These are phyloP conservation scores for Eulithis testata DNA, from an alignment of 2,888 invertebrate genomes.

Conservation along the genomic window DNA sequence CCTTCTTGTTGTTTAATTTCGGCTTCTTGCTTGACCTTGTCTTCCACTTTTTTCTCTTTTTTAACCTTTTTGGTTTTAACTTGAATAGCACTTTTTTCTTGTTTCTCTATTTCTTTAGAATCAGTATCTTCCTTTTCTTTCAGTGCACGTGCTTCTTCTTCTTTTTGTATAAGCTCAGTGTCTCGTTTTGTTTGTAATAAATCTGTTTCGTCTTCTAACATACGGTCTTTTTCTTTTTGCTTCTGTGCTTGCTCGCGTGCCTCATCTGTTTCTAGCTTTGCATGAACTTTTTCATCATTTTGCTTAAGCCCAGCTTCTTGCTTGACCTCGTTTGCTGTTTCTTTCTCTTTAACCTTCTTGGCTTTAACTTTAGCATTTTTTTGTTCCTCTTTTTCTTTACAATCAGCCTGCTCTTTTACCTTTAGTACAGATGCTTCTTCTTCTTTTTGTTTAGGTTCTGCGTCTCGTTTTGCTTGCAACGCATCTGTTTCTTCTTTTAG, in stretches of 20 bases:
- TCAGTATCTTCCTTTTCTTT: constrained; percentile 24
- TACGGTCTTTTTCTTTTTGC: neutral
- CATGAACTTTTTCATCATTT: neutral
- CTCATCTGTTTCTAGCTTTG: no score
- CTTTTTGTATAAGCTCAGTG: constrained; percentile 7
- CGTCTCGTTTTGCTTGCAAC: neutral
- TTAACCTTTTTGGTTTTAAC: constrained; percentile 13
- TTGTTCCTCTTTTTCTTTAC: constrained; percentile 24
- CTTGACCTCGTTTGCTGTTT: constrained; percentile 13
- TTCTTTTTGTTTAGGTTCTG: constrained; percentile 1
- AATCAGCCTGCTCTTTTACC: neutral
- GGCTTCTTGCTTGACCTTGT: neutral
- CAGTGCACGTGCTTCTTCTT: constrained; percentile 13
- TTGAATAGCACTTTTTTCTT: neutral
- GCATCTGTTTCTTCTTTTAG: constrained; percentile 1
- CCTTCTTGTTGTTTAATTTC: constrained; percentile 7
- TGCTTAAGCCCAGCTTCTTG: neutral
- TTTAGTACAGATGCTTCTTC: neutral
- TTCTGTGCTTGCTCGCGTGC: constrained; percentile 7
- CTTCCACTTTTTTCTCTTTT: constrained; percentile 23
- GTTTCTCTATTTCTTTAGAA: constrained; percentile 27
- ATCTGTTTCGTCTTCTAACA: neutral
- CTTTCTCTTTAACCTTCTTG: constrained; percentile 19
- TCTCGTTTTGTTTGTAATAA: constrained; percentile 1
- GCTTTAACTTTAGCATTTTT: constrained; percentile 10